Conservation (phyloP, 2,888 invertebrate genomes). For the Epistrophe eligans region DNA sequence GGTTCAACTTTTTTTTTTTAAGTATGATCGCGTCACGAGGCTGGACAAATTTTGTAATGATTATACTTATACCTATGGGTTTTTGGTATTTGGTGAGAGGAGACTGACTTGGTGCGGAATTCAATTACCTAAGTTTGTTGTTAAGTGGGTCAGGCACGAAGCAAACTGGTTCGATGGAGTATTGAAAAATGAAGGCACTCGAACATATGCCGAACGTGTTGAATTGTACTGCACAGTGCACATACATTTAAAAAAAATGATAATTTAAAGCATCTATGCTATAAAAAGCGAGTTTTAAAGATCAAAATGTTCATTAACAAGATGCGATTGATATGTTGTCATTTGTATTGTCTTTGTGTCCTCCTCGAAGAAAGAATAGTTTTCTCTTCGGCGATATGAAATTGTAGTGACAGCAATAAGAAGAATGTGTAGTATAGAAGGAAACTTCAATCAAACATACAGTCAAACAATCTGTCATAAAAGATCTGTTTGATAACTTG, state of each 20-base stretch:
- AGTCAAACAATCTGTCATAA: too few species aligned
- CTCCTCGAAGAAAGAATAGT: too few species aligned
- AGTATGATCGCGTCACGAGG: slow-evolving; percentile 27
- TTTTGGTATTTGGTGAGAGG: slow-evolving; percentile 47
- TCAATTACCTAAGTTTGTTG: slow-evolving; percentile 32
- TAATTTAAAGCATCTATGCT: not conserved
- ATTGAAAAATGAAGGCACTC: slow-evolving; percentile 12
- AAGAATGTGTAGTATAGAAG: too few species aligned
- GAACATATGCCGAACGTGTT: slow-evolving; percentile 7
- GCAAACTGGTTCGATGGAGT: slow-evolving; percentile 16
- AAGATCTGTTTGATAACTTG: too few species aligned
- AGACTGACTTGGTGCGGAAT: slow-evolving; percentile 20
- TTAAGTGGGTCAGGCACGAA: slow-evolving; percentile 23
- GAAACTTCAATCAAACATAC: too few species aligned
- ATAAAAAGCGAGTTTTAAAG: not conserved
- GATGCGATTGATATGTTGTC: not conserved
- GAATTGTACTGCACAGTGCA: not conserved
- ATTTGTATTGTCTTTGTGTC: too few species aligned
- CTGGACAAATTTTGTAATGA: slow-evolving; percentile 46
- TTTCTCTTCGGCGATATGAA: too few species aligned
- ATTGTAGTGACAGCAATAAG: too few species aligned
- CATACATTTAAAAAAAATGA: not conserved
- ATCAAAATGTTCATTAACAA: not conserved
- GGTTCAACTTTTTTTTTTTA: slow-evolving; percentile 8
- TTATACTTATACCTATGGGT: slow-evolving; percentile 28